Evolutionary conservation across 1,140 invertebrate species (phyloP).

Genomic region (Caenorhabditis latens): DNA sequence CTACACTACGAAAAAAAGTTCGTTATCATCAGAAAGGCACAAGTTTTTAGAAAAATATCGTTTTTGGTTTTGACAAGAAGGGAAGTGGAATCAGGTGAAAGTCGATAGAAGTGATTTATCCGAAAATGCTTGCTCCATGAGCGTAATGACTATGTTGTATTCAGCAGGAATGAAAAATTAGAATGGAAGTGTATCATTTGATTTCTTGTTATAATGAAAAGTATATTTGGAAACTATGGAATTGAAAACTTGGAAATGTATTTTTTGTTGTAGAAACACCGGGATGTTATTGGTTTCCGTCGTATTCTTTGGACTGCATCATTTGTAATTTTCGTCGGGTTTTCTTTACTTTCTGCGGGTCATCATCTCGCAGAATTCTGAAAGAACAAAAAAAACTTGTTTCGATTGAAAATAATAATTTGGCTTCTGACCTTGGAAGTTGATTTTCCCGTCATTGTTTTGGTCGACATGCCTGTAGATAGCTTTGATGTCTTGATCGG

Average conservation of each 20-base stretch:
- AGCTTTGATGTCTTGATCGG: conserved; percentile 77
- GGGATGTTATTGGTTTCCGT: neutral
- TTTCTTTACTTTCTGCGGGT: conserved; percentile 68
- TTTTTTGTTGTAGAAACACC: neutral
- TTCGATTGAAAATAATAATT: conserved; percentile 3
- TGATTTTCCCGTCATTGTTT: conserved; percentile 78
- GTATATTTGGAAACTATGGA: neutral
- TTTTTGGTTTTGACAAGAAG: conserved; percentile 37
- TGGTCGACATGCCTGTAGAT: conserved; percentile 77
- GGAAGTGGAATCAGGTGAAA: neutral
- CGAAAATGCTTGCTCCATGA: neutral
- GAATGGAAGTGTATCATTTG: neutral
- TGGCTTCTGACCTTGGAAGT: conserved; percentile 71
- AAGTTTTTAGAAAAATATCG: neutral
- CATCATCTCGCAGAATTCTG: conserved; percentile 77
- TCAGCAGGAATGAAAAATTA: conserved; percentile 15
- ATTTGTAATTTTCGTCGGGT: neutral
- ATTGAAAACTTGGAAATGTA: neutral
- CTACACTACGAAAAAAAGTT: neutral
- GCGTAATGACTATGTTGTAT: conserved; percentile 48
- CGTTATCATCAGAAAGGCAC: conserved; percentile 11
- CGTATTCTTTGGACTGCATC: neutral
- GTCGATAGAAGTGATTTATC: neutral
- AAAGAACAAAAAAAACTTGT: conserved; percentile 59
- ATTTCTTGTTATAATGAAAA: neutral